These are phyloP conservation scores for Pteropus alecto DNA, from an alignment of 2,113 vertebrate species.

Conservation along the genomic window DNA sequence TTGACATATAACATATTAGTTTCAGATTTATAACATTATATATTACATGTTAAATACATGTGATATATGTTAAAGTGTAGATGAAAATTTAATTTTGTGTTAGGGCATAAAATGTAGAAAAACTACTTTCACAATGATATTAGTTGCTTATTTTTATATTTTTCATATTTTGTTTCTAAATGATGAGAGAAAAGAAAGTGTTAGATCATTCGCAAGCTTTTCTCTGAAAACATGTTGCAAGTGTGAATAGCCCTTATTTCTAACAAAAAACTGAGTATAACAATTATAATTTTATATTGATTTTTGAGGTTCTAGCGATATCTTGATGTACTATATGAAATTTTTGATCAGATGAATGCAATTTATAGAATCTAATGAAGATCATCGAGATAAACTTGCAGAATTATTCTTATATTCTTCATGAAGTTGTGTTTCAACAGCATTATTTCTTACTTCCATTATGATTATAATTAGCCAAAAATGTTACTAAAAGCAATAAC, in stretches of 20 bases:
- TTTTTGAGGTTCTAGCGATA: neutral
- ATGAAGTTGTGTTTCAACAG: neutral
- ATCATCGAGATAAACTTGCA: neutral
- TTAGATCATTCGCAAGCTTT: neutral
- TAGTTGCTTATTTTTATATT: neutral
- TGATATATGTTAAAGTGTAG: neutral
- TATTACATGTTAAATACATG: neutral
- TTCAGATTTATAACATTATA: neutral
- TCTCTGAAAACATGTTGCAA: neutral
- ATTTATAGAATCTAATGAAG: neutral
- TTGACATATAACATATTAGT: neutral
- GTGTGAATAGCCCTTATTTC: neutral
- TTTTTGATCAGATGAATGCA: neutral
- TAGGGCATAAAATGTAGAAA: neutral
- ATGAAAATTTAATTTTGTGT: neutral
- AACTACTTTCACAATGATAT: neutral
- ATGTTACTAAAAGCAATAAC: neutral
- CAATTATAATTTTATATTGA: neutral
- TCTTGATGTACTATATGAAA: neutral
- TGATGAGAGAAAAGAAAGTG: neutral
- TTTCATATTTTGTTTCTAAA: constrained; percentile 36
- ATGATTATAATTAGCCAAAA: neutral
- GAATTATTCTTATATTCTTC: neutral
- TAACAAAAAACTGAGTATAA: neutral
- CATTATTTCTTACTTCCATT: neutral